Base-by-base conservation (phyloP, 2,797 vertebrate genomes). In the Hapalemur alaotrensis region DNA sequence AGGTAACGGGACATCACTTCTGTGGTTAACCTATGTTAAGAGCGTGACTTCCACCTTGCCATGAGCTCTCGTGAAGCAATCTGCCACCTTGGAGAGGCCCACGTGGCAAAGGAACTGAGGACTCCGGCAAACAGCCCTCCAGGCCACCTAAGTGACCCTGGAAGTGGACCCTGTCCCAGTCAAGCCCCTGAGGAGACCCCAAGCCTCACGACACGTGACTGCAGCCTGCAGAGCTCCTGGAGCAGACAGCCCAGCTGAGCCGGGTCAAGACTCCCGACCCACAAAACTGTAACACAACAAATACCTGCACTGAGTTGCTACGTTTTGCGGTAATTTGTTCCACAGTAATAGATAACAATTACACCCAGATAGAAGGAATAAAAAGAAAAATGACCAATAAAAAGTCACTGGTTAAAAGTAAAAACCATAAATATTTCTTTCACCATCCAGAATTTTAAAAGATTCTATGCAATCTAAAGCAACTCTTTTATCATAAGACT, bases 221-320 rank as follows among this genome's bases (percentile, higher is more conserved):
- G 18, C 12, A 30, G 17, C 5, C 10, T 15, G 5, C 28, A 50
- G 10, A 4, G 25, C 14, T 5, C 10, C 46, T 9, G 8, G 18
- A 3, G 30, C 22, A 0, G 22, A 17, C 6, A 4, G 35, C 32
- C 46, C 35, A 0, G 10, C 7, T 3, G 4, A 30, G 46, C 32
- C 2, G 0, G 1, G 43, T 46, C 5, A 32, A 63, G 13, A 41
- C 50, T n/a, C 41, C 41, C 9, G 15, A 46, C 70, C 18, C 59
- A 18, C 23, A 59, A 35, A 65, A n/a, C 69, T 0, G 3, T 1
- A 7, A 20, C 50, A 2, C 9, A 20, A 46, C 25, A 59, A 7
- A 25, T 0, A 9, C 7, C n/a, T 7, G 4, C 70, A 5, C 28
- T 28, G 5, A 25, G 30, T 10, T 50, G 50, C 48, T 59, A 46